Percentiles rank a stretch among this genome's conserved stretches.
Evolutionary conservation across 2,797 vertebrate species (phyloP).

Genomic region (Anguilla pacifica): DNA sequence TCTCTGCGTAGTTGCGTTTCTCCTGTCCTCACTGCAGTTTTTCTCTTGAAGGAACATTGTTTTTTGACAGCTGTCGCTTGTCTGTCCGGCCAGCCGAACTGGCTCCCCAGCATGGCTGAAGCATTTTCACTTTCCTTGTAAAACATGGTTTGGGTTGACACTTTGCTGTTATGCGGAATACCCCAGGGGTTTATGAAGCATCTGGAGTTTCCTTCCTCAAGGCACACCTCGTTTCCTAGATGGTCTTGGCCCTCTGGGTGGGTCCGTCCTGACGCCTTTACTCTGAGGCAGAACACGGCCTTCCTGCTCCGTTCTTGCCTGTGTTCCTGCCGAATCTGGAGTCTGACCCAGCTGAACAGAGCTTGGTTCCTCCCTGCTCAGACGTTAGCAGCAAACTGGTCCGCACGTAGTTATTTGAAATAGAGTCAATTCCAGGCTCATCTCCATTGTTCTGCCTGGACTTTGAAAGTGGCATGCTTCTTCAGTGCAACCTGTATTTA

Average conservation of each 20-base stretch:
- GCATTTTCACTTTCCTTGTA: not conserved
- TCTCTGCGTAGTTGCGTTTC: not conserved
- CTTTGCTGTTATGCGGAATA: not conserved
- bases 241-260: not conserved
- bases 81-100: not conserved
- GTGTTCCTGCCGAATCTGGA: too few relatives aligned
- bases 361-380: not conserved
- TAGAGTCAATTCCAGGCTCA: not conserved
- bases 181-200: not conserved
- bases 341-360: not conserved
- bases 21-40: not conserved
- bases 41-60: not conserved
- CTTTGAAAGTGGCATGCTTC: not conserved
- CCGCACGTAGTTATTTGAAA: not conserved
- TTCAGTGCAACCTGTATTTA: not conserved
- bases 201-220: conserved; percentile 28
- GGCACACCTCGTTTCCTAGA: conserved; percentile 11
- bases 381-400: not conserved
- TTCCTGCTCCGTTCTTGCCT: not conserved
- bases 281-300: not conserved
- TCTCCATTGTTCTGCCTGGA: not conserved
- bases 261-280: not conserved
- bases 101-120: not conserved
- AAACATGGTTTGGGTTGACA: not conserved
- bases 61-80: not conserved